Conservation (phyloP, 2,113 vertebrate genomes). For the Coreoperca whiteheadi region DNA sequence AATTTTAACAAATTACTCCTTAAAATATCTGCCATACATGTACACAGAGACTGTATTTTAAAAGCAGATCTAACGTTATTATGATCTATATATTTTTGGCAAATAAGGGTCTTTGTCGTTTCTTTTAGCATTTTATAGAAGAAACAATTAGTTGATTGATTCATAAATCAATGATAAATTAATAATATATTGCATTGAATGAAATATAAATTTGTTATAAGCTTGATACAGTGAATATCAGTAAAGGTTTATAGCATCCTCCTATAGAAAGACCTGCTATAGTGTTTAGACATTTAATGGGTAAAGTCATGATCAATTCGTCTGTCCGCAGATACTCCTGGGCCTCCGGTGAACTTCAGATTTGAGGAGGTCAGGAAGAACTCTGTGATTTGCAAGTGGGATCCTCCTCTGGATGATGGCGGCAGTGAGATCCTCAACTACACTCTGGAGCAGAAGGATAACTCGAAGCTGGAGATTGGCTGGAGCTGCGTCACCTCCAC, state of each 20-base stretch:
- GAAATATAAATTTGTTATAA: too few species aligned
- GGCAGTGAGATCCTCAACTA: conserved; percentile 99
- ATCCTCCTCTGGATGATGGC: conserved; percentile 95
- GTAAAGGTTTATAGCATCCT: neutral
- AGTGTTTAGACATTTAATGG: neutral
- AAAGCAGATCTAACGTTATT: too few species aligned
- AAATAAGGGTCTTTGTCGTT: too few species aligned
- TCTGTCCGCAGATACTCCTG: conserved; percentile 88
- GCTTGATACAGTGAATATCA: too few species aligned
- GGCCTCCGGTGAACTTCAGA: conserved; percentile 92
- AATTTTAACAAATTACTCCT: too few species aligned
- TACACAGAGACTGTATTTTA: too few species aligned
- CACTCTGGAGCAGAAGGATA: conserved; percentile 96
- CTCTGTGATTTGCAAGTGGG: conserved; percentile 95
- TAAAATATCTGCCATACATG: too few species aligned
- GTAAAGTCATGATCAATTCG: neutral
- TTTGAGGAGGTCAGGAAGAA: conserved; percentile 95
- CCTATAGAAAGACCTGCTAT: neutral
- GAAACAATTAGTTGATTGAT: too few species aligned
- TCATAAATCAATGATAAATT: too few species aligned
- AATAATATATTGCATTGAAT: too few species aligned
- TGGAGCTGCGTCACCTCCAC: conserved; percentile 92
- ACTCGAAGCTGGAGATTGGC: conserved; percentile 93
- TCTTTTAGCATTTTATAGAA: too few species aligned
- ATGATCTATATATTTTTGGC: too few species aligned